These are phyloP conservation scores for Malaclemys terrapin DNA, from an alignment of 2,113 vertebrate species.

Conservation along the genomic window DNA sequence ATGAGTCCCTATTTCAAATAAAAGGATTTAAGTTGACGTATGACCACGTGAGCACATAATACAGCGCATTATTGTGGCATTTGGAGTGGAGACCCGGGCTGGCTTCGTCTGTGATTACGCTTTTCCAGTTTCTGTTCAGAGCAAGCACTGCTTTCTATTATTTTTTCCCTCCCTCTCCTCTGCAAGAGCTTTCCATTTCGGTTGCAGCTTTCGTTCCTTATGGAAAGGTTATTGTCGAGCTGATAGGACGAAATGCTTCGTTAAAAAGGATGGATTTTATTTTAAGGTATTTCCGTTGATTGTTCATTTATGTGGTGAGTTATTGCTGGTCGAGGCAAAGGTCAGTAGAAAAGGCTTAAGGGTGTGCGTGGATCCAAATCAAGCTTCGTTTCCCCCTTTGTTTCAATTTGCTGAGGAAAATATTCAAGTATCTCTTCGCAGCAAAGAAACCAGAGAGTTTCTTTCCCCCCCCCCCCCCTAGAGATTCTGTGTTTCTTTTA, in stretches of 20 bases:
- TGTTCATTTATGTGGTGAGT: conserved; percentile 97
- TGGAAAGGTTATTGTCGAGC: conserved; percentile 82
- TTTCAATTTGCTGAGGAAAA: conserved; percentile 79
- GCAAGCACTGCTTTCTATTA: conserved; percentile 82
- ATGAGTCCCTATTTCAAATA: conserved; percentile 96
- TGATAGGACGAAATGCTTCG: conserved; percentile 82
- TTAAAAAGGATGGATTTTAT: conserved; percentile 98
- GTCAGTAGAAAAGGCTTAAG: conserved; percentile 87
- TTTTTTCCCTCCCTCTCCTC: conserved; percentile 59
- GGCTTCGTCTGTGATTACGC: conserved; percentile 91
- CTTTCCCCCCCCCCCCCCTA: conserved; percentile 57
- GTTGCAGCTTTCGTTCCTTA: conserved; percentile 80
- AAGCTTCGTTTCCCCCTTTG: conserved; percentile 78
- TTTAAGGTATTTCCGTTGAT: conserved; percentile 99
- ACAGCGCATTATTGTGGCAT: conserved; percentile 92
- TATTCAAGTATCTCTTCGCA: conserved; percentile 62
- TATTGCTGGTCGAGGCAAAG: conserved; percentile 91
- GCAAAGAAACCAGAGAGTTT: conserved; percentile 49
- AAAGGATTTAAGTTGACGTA: conserved; percentile 97
- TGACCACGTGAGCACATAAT: conserved; percentile 98
- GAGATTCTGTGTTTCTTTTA: conserved; percentile 52
- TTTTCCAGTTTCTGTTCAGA: conserved; percentile 90
- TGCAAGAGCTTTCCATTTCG: conserved; percentile 78
- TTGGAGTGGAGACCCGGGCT: conserved; percentile 90
- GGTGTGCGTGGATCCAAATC: conserved; percentile 72